Evolutionary conservation across 2,113 vertebrate species (phyloP).

Genomic region (Anguilla rostrata): DNA sequence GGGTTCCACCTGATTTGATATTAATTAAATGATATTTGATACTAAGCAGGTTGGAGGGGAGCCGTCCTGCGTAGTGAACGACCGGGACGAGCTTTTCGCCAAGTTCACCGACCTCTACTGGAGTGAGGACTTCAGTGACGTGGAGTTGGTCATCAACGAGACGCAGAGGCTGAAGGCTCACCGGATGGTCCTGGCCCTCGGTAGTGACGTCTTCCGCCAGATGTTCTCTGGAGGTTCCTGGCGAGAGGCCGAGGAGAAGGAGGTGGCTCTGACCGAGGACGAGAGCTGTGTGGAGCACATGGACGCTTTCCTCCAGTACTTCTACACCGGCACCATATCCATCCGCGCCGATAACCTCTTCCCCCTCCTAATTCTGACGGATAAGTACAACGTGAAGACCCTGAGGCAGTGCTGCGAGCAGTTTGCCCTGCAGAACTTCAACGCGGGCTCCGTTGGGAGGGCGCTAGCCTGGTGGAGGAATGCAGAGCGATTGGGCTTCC

Average conservation of each 20-base stretch:
- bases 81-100: background rate
- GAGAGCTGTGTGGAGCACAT: background rate
- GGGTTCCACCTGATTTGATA: too few species aligned
- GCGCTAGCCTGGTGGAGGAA: constrained; percentile 15
- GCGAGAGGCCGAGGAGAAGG: background rate
- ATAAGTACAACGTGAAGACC: constrained; percentile 9
- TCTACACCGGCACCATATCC: constrained; percentile 18
- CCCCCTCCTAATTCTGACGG: constrained; percentile 7
- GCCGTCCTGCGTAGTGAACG: background rate
- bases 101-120: constrained; percentile 1
- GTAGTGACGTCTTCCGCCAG: constrained; percentile 19
- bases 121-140: constrained; percentile 16
- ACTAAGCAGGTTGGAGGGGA: background rate
- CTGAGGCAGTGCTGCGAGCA: constrained; percentile 13
- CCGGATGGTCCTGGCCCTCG: constrained; percentile 10
- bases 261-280: background rate
- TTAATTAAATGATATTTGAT: background rate
- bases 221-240: constrained; percentile 10
- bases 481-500: background rate
- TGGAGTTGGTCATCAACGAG: constrained; percentile 15
- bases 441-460: background rate
- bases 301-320: constrained; percentile 23
- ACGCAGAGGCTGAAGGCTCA: constrained; percentile 6
- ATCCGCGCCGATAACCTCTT: constrained; percentile 6
- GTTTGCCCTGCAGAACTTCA: constrained; percentile 4